These are phyloP conservation scores for Colaptes auratus DNA, from an alignment of 2,113 vertebrate genomes.

Conservation along the genomic window DNA sequence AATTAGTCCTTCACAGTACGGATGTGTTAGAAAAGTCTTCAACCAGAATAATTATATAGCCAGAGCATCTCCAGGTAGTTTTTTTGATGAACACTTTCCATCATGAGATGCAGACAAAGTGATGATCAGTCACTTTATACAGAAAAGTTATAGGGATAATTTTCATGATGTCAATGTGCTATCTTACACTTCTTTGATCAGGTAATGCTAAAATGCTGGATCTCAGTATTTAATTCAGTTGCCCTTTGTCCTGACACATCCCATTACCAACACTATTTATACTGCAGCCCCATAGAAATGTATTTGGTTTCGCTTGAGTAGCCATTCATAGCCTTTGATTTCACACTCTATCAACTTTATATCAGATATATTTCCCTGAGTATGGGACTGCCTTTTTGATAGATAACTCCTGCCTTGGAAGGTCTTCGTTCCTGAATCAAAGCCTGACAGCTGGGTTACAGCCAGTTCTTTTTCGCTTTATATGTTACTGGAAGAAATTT, in stretches of 20 bases:
- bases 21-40: not conserved
- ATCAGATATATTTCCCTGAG: constrained; percentile 70
- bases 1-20: not conserved
- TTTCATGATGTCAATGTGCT: not conserved
- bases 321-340: constrained; percentile 69
- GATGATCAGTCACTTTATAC: not conserved
- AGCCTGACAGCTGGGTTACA: constrained; percentile 38
- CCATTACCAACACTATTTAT: constrained; percentile 63
- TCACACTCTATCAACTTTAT: constrained; percentile 66
- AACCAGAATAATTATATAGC: not conserved
- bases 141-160: constrained; percentile 5
- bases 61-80: not conserved
- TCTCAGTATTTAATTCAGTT: constrained; percentile 17
- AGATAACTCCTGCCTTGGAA: constrained; percentile 68
- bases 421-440: constrained; percentile 51
- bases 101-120: constrained; percentile 3
- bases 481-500: constrained; percentile 35
- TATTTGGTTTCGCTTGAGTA: constrained; percentile 59
- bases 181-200: not conserved
- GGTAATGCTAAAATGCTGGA: not conserved
- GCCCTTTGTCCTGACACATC: constrained; percentile 58
- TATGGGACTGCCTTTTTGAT: constrained; percentile 62
- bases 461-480: constrained; percentile 7
- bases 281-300: constrained; percentile 41
- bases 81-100: constrained; percentile 3